Evolutionary conservation across 2,888 invertebrate species (phyloP).

Genomic region (Lithosia quadra): DNA sequence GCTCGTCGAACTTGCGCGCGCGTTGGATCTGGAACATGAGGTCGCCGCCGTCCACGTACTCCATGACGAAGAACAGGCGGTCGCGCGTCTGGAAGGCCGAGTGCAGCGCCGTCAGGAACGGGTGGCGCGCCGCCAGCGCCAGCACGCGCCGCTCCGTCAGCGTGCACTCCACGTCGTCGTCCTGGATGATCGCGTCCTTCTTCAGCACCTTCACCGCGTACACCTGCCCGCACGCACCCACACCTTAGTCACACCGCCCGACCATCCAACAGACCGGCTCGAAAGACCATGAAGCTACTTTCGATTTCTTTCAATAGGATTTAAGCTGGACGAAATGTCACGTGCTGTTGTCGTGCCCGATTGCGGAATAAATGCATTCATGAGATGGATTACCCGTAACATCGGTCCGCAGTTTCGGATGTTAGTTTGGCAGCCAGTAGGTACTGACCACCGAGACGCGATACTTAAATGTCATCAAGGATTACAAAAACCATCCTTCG

Average conservation of each 20-base stretch:
- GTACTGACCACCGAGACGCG: background rate
- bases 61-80: conserved; percentile 99
- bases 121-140: conserved; percentile 98
- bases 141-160: conserved; percentile 99
- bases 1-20: conserved; percentile 98
- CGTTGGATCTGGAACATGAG: conserved; percentile 99
- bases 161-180: conserved; percentile 99
- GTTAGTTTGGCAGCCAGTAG: background rate
- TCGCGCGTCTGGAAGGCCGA: conserved; percentile 99
- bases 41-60: conserved; percentile 99
- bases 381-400: background rate
- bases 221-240: conserved; percentile 79
- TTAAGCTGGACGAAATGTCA: background rate
- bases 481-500: background rate
- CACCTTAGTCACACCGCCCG: background rate
- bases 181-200: conserved; percentile 99
- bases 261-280: background rate
- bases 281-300: background rate
- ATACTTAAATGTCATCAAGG: background rate
- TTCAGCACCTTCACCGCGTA: conserved; percentile 96
- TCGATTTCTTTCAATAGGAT: background rate
- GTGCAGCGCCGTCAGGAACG: conserved; percentile 98
- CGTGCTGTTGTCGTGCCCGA: background rate
- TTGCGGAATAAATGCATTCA: background rate
- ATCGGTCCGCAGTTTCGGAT: background rate